phyloP scores from a whole-genome alignment of 2,113 vertebrate species.

The Gobio gobio region DNA sequence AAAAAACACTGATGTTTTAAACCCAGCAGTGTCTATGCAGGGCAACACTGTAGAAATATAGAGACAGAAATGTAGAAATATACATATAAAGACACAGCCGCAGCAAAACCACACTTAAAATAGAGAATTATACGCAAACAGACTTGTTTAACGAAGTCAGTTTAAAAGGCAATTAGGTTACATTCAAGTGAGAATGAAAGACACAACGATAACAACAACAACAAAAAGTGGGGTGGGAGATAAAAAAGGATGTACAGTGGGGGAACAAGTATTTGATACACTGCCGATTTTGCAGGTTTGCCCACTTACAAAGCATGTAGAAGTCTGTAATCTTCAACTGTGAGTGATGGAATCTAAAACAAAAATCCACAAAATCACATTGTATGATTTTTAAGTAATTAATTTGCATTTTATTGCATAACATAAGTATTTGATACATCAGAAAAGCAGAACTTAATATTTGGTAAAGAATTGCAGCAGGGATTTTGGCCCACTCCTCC shows the following conservation, averaged over 20 bases:
- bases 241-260: neutral
- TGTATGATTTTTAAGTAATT: too few species aligned
- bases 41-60: neutral
- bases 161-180: slow-evolving; percentile 25
- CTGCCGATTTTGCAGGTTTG: too few species aligned
- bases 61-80: neutral
- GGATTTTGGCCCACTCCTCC: too few species aligned
- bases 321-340: too few species aligned
- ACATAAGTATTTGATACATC: too few species aligned
- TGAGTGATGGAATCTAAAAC: too few species aligned
- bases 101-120: neutral
- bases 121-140: neutral
- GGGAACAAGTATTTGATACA: too few species aligned
- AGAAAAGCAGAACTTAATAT: too few species aligned
- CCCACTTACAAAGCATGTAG: too few species aligned
- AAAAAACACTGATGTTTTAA: neutral
- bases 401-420: too few species aligned
- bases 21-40: neutral
- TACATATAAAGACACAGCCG: neutral
- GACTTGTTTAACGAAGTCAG: slow-evolving; percentile 7
- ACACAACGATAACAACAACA: neutral
- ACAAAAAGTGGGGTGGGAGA: neutral
- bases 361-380: too few species aligned
- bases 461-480: too few species aligned
- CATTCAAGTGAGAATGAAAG: slow-evolving; percentile 15